phyloP scores from a whole-genome alignment of 2,888 invertebrate genomes.

The Rhingia campestris region DNA sequence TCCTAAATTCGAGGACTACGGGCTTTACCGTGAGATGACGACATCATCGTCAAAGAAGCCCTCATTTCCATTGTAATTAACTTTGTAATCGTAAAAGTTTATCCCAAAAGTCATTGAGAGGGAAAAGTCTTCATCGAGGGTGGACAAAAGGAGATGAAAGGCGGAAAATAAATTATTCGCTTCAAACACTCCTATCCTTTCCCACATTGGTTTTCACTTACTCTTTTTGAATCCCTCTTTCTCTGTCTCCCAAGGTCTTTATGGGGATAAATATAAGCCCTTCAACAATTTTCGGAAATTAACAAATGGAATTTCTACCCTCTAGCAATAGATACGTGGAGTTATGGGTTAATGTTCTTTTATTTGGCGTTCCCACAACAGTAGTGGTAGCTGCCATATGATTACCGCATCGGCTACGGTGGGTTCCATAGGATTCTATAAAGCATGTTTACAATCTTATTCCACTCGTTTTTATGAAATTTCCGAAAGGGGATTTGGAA shows the following conservation, averaged over 20 bases:
- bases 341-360: slow-evolving; percentile 64
- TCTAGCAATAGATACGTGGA: slow-evolving; percentile 66
- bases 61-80: slow-evolving; percentile 73
- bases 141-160: slow-evolving; percentile 65
- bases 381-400: slow-evolving; percentile 38
- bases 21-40: slow-evolving; percentile 2
- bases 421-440: slow-evolving; percentile 38
- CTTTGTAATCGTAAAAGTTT: slow-evolving; percentile 73
- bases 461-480: slow-evolving; percentile 64
- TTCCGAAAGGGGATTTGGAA: slow-evolving; percentile 72
- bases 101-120: slow-evolving; percentile 45
- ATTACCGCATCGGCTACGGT: slow-evolving; percentile 22
- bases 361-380: slow-evolving; percentile 28
- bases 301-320: slow-evolving; percentile 71
- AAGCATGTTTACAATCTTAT: slow-evolving; percentile 59
- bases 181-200: slow-evolving; percentile 30
- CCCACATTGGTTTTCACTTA: slow-evolving; percentile 1
- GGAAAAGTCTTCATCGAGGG: slow-evolving; percentile 27
- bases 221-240: background rate
- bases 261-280: slow-evolving; percentile 69
- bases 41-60: slow-evolving; percentile 34
- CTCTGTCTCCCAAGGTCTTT: slow-evolving; percentile 5
- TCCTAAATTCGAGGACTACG: slow-evolving; percentile 5
- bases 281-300: slow-evolving; percentile 74
- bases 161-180: slow-evolving; percentile 59